phyloP scores from a whole-genome alignment of 2,113 vertebrate genomes.

The Neomonachus schauinslandi region DNA sequence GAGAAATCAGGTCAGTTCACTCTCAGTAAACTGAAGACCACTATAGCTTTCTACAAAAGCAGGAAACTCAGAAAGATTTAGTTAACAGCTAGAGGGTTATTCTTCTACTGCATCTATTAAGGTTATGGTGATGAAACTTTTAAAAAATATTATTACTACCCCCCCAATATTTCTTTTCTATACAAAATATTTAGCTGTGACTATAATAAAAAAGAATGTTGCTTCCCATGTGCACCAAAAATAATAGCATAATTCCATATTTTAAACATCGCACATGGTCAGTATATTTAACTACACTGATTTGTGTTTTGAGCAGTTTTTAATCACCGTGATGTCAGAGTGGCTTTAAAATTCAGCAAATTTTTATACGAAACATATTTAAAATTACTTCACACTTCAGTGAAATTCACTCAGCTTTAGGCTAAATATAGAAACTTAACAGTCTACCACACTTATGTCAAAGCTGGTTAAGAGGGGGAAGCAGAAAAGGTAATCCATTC shows the following conservation, averaged over 20 bases:
- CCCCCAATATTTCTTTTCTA: not conserved
- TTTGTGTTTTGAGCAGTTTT: slow-evolving; percentile 46
- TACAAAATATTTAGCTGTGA: not conserved
- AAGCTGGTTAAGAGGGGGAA: slow-evolving; percentile 33
- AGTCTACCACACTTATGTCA: slow-evolving; percentile 49
- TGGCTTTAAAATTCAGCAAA: slow-evolving; percentile 57
- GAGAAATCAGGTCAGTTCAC: slow-evolving; percentile 35
- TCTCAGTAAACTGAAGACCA: not conserved
- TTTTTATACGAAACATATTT: slow-evolving; percentile 65
- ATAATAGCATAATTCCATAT: not conserved
- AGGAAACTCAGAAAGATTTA: not conserved
- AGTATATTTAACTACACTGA: not conserved
- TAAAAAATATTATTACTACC: not conserved
- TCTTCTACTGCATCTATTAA: not conserved
- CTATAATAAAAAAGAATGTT: not conserved
- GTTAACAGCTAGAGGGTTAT: not conserved
- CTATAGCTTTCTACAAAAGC: not conserved
- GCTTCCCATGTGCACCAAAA: not conserved
- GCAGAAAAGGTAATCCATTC: slow-evolving; percentile 59
- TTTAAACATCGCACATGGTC: not conserved
- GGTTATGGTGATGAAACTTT: not conserved
- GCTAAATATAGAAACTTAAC: slow-evolving; percentile 68
- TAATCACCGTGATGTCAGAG: slow-evolving; percentile 15
- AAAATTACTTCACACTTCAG: slow-evolving; percentile 68
- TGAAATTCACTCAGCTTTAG: slow-evolving; percentile 59